Conservation (phyloP, 2,797 vertebrate genomes). For the Chrosomus eos region DNA sequence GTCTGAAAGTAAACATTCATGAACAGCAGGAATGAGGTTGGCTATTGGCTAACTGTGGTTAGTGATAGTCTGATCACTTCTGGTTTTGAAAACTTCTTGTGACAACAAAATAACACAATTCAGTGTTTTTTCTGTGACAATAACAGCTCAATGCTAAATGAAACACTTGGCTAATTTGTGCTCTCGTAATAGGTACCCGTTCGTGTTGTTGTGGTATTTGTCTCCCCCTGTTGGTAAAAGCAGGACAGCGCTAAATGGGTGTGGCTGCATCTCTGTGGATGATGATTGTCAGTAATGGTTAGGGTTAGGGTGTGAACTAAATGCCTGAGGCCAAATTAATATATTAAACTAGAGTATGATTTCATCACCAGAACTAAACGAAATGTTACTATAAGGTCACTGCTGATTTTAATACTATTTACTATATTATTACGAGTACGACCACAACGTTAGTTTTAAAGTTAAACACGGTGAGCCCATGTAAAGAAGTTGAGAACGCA, state of each 20-base stretch:
- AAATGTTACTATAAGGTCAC: background rate
- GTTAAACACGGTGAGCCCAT: background rate
- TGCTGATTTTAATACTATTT: background rate
- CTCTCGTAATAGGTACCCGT: background rate
- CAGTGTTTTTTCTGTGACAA: background rate
- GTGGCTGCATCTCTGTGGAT: background rate
- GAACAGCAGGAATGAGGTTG: background rate
- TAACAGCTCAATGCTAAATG: background rate
- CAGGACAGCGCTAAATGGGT: background rate
- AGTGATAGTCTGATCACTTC: background rate
- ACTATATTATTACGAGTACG: too few species aligned
- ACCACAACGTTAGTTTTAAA: background rate
- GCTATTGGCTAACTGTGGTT: background rate
- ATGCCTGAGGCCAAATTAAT: background rate
- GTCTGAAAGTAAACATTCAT: background rate
- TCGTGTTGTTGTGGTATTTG: background rate
- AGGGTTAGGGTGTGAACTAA: background rate
- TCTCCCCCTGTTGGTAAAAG: slow-evolving; percentile 35
- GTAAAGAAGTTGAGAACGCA: background rate
- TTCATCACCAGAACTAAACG: background rate
- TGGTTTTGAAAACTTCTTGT: background rate
- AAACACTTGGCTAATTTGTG: background rate
- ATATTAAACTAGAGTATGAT: background rate
- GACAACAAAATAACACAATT: background rate
- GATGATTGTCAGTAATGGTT: background rate